A percentile compares a stretch with the other conserved stretches of the same genome.
phyloP scores from a whole-genome alignment of 2,888 invertebrate species.

The Cynaeus angustus region DNA sequence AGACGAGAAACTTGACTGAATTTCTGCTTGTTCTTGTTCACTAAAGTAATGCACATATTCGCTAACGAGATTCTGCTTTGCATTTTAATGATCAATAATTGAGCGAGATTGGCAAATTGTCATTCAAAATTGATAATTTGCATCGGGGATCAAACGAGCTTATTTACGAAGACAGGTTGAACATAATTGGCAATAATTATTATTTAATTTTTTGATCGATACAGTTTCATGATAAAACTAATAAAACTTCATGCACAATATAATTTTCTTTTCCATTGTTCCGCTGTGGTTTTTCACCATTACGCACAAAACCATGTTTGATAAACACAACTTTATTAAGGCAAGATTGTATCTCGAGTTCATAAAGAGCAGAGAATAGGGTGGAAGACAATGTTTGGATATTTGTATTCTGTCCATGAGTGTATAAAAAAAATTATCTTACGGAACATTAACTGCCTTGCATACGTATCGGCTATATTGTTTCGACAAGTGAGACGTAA shows the following conservation, averaged over 20 bases:
- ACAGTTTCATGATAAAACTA: too few relatives aligned
- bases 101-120: conserved; percentile 33
- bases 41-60: conserved; percentile 31
- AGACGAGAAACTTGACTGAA: conserved; percentile 22
- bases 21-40: conserved; percentile 28
- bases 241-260: too few relatives aligned
- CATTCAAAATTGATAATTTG: conserved; percentile 35
- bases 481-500: conserved; percentile 26
- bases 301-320: conserved; percentile 1
- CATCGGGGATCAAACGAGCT: conserved; percentile 24
- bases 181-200: conserved; percentile 18
- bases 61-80: conserved; percentile 36
- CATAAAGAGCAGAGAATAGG: conserved; percentile 12
- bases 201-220: background rate
- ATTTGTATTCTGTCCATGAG: conserved; percentile 17
- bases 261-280: too few relatives aligned
- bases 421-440: conserved; percentile 27
- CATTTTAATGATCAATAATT: conserved; percentile 38
- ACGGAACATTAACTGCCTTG: conserved; percentile 14
- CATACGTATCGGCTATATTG: conserved; percentile 31
- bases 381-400: conserved; percentile 3
- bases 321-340: background rate
- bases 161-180: conserved; percentile 12
- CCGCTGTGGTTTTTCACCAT: too few relatives aligned
- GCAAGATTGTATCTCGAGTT: conserved; percentile 8